Percentiles rank a stretch among this genome's conserved stretches.
These are phyloP conservation scores for Drosophila fulvimacula DNA, from an alignment of 2,888 invertebrate genomes.

Conservation along the genomic window DNA sequence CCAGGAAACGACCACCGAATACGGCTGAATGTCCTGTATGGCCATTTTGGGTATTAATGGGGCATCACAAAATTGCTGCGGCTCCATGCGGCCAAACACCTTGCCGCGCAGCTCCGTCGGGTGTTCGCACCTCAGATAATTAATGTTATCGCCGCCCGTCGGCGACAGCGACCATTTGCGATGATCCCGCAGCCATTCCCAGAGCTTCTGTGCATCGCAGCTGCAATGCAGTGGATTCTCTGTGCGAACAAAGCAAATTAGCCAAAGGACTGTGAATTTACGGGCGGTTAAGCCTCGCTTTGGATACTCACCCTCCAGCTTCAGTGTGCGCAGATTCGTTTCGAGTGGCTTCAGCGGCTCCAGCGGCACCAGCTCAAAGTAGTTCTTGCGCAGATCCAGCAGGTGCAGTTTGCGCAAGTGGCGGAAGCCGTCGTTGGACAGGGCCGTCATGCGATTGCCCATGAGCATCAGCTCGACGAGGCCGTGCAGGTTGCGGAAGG, in stretches of 20 bases:
- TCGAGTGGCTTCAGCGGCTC: conserved; percentile 92
- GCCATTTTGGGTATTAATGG: conserved; percentile 93
- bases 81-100: conserved; percentile 90
- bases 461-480: conserved; percentile 91
- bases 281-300: neutral
- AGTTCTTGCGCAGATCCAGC: conserved; percentile 93
- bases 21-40: conserved; percentile 94
- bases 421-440: conserved; percentile 91
- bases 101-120: conserved; percentile 92
- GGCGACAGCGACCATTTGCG: conserved; percentile 87
- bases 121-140: conserved; percentile 91
- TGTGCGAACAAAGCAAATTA: conserved; percentile 73
- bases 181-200: conserved; percentile 96
- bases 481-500: conserved; percentile 91
- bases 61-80: conserved; percentile 93
- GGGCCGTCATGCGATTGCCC: conserved; percentile 92
- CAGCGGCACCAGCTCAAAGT: conserved; percentile 91
- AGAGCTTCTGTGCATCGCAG: conserved; percentile 95
- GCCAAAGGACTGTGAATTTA: neutral
- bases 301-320: conserved; percentile 90
- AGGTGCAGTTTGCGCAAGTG: conserved; percentile 90
- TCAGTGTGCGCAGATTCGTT: conserved; percentile 91
- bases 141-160: conserved; percentile 79
- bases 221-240: conserved; percentile 96
- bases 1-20: conserved; percentile 94